Evolutionary conservation across 2,888 invertebrate species (phyloP).

Genomic region (Cerceris ruficornis): DNA sequence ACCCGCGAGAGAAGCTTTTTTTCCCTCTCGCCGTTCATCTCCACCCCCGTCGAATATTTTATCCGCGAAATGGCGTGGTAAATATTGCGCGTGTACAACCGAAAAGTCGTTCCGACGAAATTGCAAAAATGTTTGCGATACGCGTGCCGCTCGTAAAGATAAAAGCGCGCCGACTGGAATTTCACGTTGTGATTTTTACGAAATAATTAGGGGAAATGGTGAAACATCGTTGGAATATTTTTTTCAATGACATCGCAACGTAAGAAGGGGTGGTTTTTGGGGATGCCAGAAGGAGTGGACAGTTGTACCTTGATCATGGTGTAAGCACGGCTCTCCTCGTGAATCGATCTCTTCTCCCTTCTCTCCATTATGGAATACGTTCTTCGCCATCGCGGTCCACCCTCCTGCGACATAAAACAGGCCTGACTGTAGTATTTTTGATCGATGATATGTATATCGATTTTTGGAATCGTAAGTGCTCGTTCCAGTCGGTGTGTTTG

Average conservation of each 20-base stretch:
- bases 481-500: no score
- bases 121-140: neutral
- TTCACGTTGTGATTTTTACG: no score
- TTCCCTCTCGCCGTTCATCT: no score
- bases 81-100: neutral
- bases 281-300: neutral
- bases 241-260: no score
- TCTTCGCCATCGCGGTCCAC: slow-evolving; percentile 68
- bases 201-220: no score
- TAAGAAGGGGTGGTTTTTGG: no score
- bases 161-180: no score
- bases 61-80: neutral
- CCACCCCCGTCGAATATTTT: neutral
- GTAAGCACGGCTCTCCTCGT: slow-evolving; percentile 79
- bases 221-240: no score
- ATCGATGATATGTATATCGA: no score
- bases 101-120: neutral
- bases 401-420: slow-evolving; percentile 65
- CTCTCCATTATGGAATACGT: slow-evolving; percentile 55
- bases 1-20: no score
- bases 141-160: no score
- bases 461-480: no score
- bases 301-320: slow-evolving; percentile 79
- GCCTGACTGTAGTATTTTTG: neutral
- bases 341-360: slow-evolving; percentile 69